Conservation (phyloP, 1,140 invertebrate genomes). For the Tetramorium alpestre region DNA sequence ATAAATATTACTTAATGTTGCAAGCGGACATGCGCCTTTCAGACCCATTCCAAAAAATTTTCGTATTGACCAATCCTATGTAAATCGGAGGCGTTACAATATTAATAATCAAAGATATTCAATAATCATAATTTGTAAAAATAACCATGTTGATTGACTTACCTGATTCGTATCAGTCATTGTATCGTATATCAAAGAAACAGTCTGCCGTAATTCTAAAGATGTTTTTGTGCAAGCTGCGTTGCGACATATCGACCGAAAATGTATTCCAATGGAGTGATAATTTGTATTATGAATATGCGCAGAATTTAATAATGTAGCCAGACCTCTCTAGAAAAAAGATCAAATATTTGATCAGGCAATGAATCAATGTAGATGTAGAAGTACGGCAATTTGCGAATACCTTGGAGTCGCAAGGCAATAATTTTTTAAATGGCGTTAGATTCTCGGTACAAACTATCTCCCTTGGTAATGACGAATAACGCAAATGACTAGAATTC, state of each 20-base stretch:
- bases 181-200: slow-evolving; percentile 95
- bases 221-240: slow-evolving; percentile 88
- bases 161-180: slow-evolving; percentile 80
- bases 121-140: not conserved
- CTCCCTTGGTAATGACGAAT: slow-evolving; percentile 96
- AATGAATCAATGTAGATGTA: slow-evolving; percentile 18
- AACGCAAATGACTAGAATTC: slow-evolving; percentile 89
- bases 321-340: slow-evolving; percentile 90
- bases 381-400: not conserved
- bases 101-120: not conserved
- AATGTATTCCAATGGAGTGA: slow-evolving; percentile 95
- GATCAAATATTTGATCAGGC: slow-evolving; percentile 32
- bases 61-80: slow-evolving; percentile 93
- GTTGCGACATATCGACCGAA: slow-evolving; percentile 91
- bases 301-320: slow-evolving; percentile 95
- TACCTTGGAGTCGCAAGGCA: slow-evolving; percentile 95
- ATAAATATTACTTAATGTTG: slow-evolving; percentile 92
- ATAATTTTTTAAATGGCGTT: slow-evolving; percentile 98
- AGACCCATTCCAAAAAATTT: slow-evolving; percentile 95
- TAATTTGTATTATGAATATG: slow-evolving; percentile 97
- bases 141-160: slow-evolving; percentile 30
- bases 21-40: slow-evolving; percentile 92
- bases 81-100: not conserved
- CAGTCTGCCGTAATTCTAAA: slow-evolving; percentile 93
- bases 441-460: slow-evolving; percentile 99